Base-by-base conservation (phyloP, 2,797 vertebrate genomes). In the Anas acuta region DNA sequence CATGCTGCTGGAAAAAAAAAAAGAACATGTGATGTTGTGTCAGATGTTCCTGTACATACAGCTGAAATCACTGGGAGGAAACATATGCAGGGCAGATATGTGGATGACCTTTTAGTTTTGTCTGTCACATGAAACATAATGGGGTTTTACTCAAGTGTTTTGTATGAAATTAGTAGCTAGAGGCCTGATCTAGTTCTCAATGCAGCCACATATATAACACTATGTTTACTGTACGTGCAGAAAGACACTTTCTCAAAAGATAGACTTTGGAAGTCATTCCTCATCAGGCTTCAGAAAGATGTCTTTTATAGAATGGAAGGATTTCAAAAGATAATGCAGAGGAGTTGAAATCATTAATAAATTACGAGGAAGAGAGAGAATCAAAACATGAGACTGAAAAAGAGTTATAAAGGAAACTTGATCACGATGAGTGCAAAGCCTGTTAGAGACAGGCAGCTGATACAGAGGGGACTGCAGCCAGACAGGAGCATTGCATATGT, bases 391-490 rank as follows among this genome's bases (percentile, higher is more conserved):
- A 96, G 96, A 88, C 96, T 94, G 69, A 92, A 95, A 95, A 94
- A 91, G 96, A 98, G 98, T 98, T 98, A 97, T 98, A 97, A 97
- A 96, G 96, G 98, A 98, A 99, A 99, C 95, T 92, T 93, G 98
- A 99, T 98, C 98, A 35, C 76, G 30, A 66, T 66, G 97, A 98
- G 89, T 43, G 97, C 86, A 96, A 81, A 95, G 87, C 49, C 89
- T 75, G 54, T 17, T n/a, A 66, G 97, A 98, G 97, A 97, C 96
- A 97, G 95, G 81, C 81, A 94, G 93, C 87, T 94, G 93, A 65
- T 41, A 62, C 88, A 92, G 83, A 92, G 96, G 96, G 95, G 57
- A 95, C 95, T 97, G 97, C 96, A 97, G 95, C 81, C 97, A 96
- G 97, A 95, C 94, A 92, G 79, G 64, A 95, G 84, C 10, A 32